Conservation (phyloP, 2,888 invertebrate species). For the Heliconius erato region DNA sequence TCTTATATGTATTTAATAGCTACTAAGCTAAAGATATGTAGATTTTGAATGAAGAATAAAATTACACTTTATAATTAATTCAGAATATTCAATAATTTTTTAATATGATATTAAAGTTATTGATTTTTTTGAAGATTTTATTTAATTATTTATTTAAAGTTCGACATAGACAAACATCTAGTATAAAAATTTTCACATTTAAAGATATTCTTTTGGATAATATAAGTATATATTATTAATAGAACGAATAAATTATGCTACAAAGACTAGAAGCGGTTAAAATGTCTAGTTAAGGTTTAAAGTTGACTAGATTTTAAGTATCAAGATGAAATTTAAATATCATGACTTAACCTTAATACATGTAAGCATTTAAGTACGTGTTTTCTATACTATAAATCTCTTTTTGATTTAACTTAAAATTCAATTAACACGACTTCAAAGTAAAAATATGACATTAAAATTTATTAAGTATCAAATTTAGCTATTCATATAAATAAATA, state of each 20-base stretch:
- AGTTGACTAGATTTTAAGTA: constrained; percentile 25
- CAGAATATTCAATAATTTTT: neutral
- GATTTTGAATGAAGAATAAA: neutral
- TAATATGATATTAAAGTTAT: neutral
- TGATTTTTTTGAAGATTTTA: neutral
- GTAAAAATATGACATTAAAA: no score
- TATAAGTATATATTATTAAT: neutral
- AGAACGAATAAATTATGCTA: constrained; percentile 1
- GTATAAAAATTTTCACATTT: neutral
- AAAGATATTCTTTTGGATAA: neutral
- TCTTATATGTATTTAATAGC: neutral
- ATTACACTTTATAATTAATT: neutral
- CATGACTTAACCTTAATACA: neutral
- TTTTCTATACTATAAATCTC: neutral
- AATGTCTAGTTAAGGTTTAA: neutral
- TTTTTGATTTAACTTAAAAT: no score
- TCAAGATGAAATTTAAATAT: constrained; percentile 13
- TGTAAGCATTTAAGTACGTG: neutral
- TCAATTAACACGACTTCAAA: no score
- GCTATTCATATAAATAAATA: no score
- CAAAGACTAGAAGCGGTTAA: constrained; percentile 24
- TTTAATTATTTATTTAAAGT: neutral
- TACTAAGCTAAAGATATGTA: constrained; percentile 16
- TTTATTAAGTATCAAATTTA: no score
- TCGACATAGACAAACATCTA: no score